A percentile compares a stretch with the other conserved stretches of the same genome.
Evolutionary conservation across 2,888 invertebrate species (phyloP).

Genomic region (Pandemis heparana): DNA sequence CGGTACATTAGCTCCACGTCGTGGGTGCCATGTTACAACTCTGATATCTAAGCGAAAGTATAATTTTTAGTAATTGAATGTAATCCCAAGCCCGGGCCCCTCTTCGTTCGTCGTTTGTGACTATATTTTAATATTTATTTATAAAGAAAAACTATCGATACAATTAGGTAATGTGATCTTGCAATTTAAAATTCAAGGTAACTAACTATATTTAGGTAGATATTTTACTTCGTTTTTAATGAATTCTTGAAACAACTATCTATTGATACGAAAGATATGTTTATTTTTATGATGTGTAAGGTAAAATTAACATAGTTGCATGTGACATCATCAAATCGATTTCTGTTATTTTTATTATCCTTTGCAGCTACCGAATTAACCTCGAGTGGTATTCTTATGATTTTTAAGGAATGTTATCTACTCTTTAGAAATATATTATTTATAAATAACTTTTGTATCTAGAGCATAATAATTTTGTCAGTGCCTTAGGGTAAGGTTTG

Average conservation of each 20-base stretch:
- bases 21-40: constrained; percentile 32
- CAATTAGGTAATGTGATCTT: constrained; percentile 46
- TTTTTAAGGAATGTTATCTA: constrained; percentile 81
- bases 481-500: constrained; percentile 81
- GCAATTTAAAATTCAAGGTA: constrained; percentile 45
- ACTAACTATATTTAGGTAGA: constrained; percentile 33
- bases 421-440: constrained; percentile 76
- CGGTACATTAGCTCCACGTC: constrained; percentile 43
- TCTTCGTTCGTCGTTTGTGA: constrained; percentile 23
- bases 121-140: constrained; percentile 37
- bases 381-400: constrained; percentile 65
- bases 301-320: constrained; percentile 25
- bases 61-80: constrained; percentile 24
- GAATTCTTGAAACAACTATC: constrained; percentile 39
- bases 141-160: constrained; percentile 40
- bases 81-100: not conserved
- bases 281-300: constrained; percentile 36
- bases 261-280: constrained; percentile 31
- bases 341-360: constrained; percentile 41
- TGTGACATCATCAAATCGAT: constrained; percentile 33
- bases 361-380: constrained; percentile 67
- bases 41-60: constrained; percentile 24
- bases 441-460: constrained; percentile 70
- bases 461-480: constrained; percentile 79
- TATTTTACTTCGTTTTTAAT: constrained; percentile 39